phyloP scores from a whole-genome alignment of 2,113 vertebrate genomes.

The Pimephales promelas region DNA sequence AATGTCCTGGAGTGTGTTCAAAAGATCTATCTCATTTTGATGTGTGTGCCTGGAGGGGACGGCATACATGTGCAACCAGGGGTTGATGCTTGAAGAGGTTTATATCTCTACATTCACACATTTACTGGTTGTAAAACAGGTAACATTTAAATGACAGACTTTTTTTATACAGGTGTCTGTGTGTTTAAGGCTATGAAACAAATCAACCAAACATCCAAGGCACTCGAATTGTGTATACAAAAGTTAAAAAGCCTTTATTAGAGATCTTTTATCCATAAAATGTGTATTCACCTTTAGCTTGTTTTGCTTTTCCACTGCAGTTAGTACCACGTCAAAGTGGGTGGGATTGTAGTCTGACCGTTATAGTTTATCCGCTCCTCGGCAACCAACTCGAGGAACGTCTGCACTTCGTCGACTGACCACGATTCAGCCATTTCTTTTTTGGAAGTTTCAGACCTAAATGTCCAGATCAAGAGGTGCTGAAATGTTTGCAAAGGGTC shows the following conservation, averaged over 20 bases:
- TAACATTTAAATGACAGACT: background rate
- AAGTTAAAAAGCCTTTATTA: too few relatives aligned
- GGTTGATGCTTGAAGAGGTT: background rate
- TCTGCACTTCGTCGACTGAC: too few relatives aligned
- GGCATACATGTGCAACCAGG: background rate
- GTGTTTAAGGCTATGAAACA: background rate
- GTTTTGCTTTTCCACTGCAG: too few relatives aligned
- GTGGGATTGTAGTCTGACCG: too few relatives aligned
- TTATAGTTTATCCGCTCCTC: too few relatives aligned
- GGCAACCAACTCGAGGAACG: too few relatives aligned
- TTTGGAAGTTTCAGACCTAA: too few relatives aligned
- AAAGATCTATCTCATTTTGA: background rate
- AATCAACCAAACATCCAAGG: background rate
- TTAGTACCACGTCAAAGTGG: too few relatives aligned
- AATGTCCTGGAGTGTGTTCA: constrained; percentile 13
- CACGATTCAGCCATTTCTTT: too few relatives aligned
- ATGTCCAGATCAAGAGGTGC: constrained; percentile 39
- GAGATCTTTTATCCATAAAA: too few relatives aligned
- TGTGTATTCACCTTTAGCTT: too few relatives aligned
- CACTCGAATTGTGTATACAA: too few relatives aligned
- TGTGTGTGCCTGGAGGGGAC: background rate
- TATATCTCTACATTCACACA: background rate
- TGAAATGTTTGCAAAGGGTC: constrained; percentile 50
- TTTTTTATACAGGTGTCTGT: background rate
- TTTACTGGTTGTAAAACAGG: constrained; percentile 10